Conservation (phyloP, 2,797 vertebrate genomes). For the Melanotaenia trifasciata region DNA sequence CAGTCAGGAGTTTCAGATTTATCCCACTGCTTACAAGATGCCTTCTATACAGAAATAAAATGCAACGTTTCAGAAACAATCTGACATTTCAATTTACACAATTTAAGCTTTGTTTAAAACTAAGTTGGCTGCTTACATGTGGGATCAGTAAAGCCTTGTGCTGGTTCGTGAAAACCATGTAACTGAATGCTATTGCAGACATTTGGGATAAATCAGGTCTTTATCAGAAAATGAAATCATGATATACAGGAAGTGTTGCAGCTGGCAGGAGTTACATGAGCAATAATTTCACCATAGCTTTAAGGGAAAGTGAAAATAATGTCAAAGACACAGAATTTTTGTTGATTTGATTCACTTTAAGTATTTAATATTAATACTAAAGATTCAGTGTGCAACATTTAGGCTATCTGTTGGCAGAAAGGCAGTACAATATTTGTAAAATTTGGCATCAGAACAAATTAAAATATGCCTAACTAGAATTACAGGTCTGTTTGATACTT, state of each 20-base stretch:
- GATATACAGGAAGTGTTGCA: neutral
- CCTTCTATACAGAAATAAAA: neutral
- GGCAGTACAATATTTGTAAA: no score
- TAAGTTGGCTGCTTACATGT: neutral
- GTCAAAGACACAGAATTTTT: neutral
- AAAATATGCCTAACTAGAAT: neutral
- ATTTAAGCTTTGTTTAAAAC: neutral
- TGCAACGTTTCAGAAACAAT: neutral
- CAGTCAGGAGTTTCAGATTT: neutral
- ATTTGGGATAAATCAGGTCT: neutral
- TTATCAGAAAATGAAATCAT: conserved; percentile 15
- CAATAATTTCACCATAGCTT: neutral
- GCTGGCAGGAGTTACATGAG: neutral
- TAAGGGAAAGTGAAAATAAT: neutral
- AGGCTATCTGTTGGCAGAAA: no score
- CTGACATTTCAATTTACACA: neutral
- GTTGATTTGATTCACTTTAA: neutral
- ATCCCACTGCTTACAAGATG: neutral
- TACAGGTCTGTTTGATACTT: neutral
- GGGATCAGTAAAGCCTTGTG: neutral
- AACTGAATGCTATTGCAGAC: neutral
- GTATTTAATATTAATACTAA: neutral
- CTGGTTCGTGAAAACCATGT: neutral
- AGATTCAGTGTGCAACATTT: no score
- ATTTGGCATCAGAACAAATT: neutral